These are phyloP conservation scores for Yponomeuta plumbellus DNA, from an alignment of 2,888 invertebrate species.

Conservation along the genomic window DNA sequence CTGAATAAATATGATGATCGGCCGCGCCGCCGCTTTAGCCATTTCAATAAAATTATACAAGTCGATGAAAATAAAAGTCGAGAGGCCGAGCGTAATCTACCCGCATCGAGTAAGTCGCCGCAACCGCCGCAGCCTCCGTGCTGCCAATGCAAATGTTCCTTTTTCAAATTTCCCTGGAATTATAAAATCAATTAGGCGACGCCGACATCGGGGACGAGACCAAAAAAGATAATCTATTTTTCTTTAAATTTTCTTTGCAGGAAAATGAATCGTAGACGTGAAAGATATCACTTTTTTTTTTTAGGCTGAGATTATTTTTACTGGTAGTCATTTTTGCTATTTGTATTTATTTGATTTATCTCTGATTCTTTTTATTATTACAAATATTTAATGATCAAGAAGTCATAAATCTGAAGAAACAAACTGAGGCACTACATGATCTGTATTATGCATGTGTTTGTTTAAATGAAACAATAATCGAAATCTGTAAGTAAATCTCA, in stretches of 20 bases:
- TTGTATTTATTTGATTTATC: background rate
- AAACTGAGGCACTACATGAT: too few relatives aligned
- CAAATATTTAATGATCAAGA: background rate
- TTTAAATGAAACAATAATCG: conserved; percentile 76
- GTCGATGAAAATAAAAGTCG: conserved; percentile 50
- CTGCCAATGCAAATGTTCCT: conserved; percentile 50
- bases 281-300: conserved; percentile 1
- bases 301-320: background rate
- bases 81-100: conserved; percentile 15
- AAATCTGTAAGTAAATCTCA: conserved; percentile 43
- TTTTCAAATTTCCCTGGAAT: conserved; percentile 50
- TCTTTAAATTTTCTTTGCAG: conserved; percentile 13
- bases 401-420: too few relatives aligned
- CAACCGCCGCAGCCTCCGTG: conserved; percentile 34
- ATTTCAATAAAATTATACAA: conserved; percentile 55
- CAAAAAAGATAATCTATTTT: conserved; percentile 16
- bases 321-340: background rate
- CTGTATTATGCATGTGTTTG: conserved; percentile 33
- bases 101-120: conserved; percentile 12
- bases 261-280: conserved; percentile 8
- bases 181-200: conserved; percentile 64
- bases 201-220: conserved; percentile 28
- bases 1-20: conserved; percentile 27
- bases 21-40: conserved; percentile 33
- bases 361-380: background rate